These are phyloP conservation scores for Spilosoma lubricipeda DNA, from an alignment of 2,888 invertebrate species.

Conservation along the genomic window DNA sequence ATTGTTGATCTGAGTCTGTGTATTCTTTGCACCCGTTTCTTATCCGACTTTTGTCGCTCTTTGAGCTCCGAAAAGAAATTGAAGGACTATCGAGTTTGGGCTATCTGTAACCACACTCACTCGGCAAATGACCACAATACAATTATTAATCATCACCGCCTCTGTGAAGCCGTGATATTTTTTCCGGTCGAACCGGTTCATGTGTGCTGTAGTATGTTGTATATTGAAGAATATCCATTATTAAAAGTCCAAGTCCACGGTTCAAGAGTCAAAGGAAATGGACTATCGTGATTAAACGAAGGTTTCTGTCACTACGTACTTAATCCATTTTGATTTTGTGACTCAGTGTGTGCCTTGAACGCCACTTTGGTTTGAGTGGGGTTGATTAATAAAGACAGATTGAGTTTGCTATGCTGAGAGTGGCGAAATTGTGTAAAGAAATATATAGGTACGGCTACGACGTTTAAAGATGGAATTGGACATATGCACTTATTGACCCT, in stretches of 20 bases:
- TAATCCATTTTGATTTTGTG: constrained; percentile 30
- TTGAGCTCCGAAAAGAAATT: background rate
- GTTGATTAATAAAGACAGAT: constrained; percentile 14
- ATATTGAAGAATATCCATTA: constrained; percentile 8
- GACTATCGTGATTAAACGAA: constrained; percentile 45
- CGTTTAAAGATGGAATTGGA: background rate
- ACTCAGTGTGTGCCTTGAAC: constrained; percentile 19
- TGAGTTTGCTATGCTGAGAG: constrained; percentile 16
- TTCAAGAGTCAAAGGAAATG: constrained; percentile 43
- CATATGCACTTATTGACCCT: background rate
- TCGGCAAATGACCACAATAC: too few species aligned
- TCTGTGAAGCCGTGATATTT: background rate
- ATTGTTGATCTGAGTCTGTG: too few species aligned
- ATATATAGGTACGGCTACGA: background rate
- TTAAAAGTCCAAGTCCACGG: constrained; percentile 30
- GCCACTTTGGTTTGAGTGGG: constrained; percentile 6
- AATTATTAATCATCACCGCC: too few species aligned
- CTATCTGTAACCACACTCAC: too few species aligned
- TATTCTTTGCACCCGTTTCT: background rate
- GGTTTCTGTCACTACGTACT: constrained; percentile 35
- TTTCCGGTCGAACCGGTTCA: background rate
- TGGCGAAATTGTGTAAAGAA: constrained; percentile 20
- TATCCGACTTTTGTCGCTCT: background rate
- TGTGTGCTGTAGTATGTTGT: constrained; percentile 5
- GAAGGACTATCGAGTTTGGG: background rate